Conservation (phyloP, 2,113 vertebrate genomes). For the Sminthopsis crassicaudata region DNA sequence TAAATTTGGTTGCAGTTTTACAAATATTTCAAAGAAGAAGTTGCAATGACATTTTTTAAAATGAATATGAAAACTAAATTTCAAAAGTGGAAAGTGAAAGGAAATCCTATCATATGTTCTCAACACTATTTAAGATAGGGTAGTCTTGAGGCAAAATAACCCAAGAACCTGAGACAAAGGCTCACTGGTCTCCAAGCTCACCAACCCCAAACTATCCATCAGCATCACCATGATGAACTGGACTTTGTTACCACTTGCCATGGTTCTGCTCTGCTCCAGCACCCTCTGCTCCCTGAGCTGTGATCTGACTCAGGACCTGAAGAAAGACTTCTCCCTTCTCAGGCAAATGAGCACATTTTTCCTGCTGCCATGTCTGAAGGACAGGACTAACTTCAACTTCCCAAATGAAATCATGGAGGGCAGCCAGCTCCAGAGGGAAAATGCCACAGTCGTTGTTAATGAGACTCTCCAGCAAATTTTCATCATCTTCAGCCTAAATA, state of each 20-base stretch:
- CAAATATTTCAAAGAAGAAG: no score
- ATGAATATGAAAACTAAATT: no score
- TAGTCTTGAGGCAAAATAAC: background rate
- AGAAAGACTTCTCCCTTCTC: constrained; percentile 14
- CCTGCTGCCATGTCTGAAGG: constrained; percentile 43
- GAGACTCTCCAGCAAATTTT: constrained; percentile 71
- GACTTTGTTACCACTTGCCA: background rate
- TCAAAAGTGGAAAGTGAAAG: background rate
- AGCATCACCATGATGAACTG: background rate
- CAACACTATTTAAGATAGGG: background rate
- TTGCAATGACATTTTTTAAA: no score
- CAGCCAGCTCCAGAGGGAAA: background rate
- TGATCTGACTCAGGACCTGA: background rate
- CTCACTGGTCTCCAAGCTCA: background rate
- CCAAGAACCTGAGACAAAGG: background rate
- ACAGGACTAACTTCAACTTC: constrained; percentile 57
- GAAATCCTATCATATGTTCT: background rate
- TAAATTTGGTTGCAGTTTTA: no score
- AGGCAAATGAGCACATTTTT: constrained; percentile 11
- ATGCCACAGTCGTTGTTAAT: constrained; percentile 46
- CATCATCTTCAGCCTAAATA: constrained; percentile 42
- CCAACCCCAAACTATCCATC: background rate
- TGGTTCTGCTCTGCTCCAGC: background rate
- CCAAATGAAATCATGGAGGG: constrained; percentile 13
- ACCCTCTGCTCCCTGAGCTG: background rate